A percentile compares a stretch with the other conserved stretches of the same genome.
Evolutionary conservation across 2,888 invertebrate genomes (phyloP).

Genomic region (Aspidiotus rigidus): DNA sequence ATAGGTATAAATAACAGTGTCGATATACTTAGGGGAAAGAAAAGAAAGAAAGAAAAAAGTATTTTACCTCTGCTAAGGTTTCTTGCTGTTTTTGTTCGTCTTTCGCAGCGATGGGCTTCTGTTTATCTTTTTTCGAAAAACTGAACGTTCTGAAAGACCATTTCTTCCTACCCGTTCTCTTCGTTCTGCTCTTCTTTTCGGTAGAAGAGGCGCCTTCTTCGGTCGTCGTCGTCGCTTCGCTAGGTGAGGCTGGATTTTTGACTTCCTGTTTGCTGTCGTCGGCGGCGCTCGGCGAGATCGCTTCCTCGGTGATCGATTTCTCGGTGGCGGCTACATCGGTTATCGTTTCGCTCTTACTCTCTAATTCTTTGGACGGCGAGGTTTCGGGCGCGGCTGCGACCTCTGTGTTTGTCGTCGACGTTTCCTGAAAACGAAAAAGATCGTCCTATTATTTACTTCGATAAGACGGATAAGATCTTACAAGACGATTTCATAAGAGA

Average conservation of each 20-base stretch:
- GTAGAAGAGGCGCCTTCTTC: slow-evolving; percentile 31
- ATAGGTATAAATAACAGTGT: too few relatives aligned
- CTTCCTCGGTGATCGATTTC: slow-evolving; percentile 36
- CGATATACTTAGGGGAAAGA: background rate
- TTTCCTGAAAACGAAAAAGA: too few relatives aligned
- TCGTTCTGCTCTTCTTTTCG: slow-evolving; percentile 47
- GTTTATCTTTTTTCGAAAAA: slow-evolving; percentile 78
- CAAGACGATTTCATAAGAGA: too few relatives aligned
- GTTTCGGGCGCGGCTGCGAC: background rate
- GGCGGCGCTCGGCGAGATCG: slow-evolving; percentile 47
- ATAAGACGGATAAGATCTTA: too few relatives aligned
- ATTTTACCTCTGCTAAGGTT: slow-evolving; percentile 34
- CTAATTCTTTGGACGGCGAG: background rate
- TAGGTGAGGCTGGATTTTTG: slow-evolving; percentile 20
- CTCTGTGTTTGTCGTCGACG: background rate
- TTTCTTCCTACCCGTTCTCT: too few relatives aligned
- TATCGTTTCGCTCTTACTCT: background rate
- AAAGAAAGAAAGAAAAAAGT: background rate
- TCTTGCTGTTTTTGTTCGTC: slow-evolving; percentile 46
- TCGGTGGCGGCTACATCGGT: background rate
- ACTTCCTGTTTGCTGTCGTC: slow-evolving; percentile 13
- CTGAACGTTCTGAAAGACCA: slow-evolving; percentile 82
- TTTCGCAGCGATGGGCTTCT: slow-evolving; percentile 55
- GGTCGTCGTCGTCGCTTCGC: slow-evolving; percentile 22
- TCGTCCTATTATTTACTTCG: too few relatives aligned